phyloP scores from a whole-genome alignment of 2,888 invertebrate genomes.

The Hymenopus coronatus region DNA sequence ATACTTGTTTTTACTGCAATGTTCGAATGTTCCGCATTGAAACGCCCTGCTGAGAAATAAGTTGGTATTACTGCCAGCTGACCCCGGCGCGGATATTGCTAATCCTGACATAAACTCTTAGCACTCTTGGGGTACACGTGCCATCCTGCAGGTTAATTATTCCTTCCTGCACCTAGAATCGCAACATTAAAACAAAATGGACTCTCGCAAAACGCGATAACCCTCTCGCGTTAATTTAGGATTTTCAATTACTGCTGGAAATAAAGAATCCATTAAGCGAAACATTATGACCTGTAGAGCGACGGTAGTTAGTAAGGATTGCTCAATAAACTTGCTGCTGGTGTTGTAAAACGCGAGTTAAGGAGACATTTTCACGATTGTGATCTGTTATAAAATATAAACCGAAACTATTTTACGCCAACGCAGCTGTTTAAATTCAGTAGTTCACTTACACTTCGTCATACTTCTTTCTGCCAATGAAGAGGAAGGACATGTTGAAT shows the following conservation, averaged over 20 bases:
- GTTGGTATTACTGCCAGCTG: background rate
- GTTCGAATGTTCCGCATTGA: background rate
- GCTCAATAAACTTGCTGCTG: background rate
- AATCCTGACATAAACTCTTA: background rate
- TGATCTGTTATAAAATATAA: background rate
- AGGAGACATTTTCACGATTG: background rate
- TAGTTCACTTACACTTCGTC: no score
- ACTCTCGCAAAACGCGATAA: background rate
- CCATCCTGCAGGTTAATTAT: background rate
- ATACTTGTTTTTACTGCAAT: background rate
- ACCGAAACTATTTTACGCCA: no score
- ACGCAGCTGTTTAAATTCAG: no score
- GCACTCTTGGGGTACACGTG: background rate
- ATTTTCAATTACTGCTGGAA: conserved; percentile 11
- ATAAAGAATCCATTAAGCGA: conserved; percentile 9
- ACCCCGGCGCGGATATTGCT: background rate
- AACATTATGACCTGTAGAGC: background rate
- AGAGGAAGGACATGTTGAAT: no score
- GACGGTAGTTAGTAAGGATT: background rate
- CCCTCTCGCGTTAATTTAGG: background rate
- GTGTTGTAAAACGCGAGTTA: background rate
- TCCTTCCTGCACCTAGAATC: background rate
- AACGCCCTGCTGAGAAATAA: background rate
- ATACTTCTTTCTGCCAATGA: no score
- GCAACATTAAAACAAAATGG: background rate